Evolutionary conservation across 2,888 invertebrate species (phyloP), one percentile per base, ranked within the genome.

Genomic region (Sphaerophoria taeniata): DNA sequence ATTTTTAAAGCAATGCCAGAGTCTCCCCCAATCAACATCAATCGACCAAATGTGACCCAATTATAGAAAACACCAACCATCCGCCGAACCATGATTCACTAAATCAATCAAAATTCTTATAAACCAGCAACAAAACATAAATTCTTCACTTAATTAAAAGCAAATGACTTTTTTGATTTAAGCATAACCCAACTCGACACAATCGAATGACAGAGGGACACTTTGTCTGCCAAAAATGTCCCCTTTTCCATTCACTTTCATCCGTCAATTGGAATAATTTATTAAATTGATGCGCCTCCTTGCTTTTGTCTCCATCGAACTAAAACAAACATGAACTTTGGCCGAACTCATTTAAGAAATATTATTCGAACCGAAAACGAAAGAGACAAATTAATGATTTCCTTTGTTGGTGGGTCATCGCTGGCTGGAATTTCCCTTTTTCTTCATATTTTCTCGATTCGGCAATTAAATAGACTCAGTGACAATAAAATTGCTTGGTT

Each of bases 251-350:
- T 16, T 69, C 43, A 47, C 24, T 24, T 9, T 11, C 47, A 39
- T 47, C 16, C 39, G 6, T 61, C 82, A 77, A 81, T 81, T 76
- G 67, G n/a, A 65, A 56, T 65, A 76, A 72, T 82, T 72, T 45
- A 72, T 45, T 43, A 60, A 73, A 77, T 72, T 72, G 47, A 56
- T 69, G 47, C 31, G 53, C 39, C 9, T 67, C 34, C 56, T 58
- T 24, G 2, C 24, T 2, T 24, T 24, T 24, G 24, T 6, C 24
- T 49, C 34, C 58, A 16, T 55, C 69, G 51, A 43, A 43, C 16
- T 11, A 47, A 31, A 36, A 34, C 36, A 67, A 49, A 67, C 45
- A 55, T 31, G 39, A 49, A 34, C n/a, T 56, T 39, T 45, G 24
- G 47, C 5, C 16, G 34, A 9, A 36, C 45, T 76, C 76, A 76